phyloP scores from a whole-genome alignment of 2,797 vertebrate species.

The Bovichtus diacanthus region DNA sequence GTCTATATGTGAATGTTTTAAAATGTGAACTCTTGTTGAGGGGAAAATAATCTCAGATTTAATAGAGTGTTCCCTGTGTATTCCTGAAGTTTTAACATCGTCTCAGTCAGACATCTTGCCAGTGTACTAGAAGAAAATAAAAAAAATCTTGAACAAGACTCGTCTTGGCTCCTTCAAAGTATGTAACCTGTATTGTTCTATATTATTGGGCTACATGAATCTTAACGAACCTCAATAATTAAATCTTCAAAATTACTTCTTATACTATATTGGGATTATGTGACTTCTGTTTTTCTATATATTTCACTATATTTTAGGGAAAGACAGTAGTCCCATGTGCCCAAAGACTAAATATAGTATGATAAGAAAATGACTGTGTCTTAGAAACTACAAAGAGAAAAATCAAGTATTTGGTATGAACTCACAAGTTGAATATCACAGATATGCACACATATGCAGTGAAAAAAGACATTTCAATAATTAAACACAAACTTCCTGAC shows the following conservation, averaged over 20 bases:
- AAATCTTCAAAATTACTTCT: not conserved
- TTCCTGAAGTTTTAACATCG: conserved; percentile 48
- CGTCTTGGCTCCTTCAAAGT: not conserved
- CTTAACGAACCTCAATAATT: not conserved
- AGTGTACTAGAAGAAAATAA: conserved; percentile 67
- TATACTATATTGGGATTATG: no score
- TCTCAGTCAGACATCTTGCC: conserved; percentile 57
- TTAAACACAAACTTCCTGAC: no score
- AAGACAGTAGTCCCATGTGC: no score
- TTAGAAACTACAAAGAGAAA: no score
- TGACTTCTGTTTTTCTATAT: no score
- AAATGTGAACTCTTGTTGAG: conserved; percentile 44
- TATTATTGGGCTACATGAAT: not conserved
- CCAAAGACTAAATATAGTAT: no score
- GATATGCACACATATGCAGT: no score
- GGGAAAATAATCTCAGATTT: conserved; percentile 31
- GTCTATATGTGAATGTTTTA: conserved; percentile 50
- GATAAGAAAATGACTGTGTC: no score
- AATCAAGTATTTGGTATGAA: no score
- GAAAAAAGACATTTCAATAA: no score
- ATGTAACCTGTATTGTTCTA: not conserved
- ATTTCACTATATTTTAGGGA: no score
- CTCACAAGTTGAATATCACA: no score
- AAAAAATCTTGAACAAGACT: conserved; percentile 31
- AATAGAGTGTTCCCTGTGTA: conserved; percentile 32